Conservation (phyloP, 92 coral and sea anemone genomes). For the Zoanthus sociatus region DNA sequence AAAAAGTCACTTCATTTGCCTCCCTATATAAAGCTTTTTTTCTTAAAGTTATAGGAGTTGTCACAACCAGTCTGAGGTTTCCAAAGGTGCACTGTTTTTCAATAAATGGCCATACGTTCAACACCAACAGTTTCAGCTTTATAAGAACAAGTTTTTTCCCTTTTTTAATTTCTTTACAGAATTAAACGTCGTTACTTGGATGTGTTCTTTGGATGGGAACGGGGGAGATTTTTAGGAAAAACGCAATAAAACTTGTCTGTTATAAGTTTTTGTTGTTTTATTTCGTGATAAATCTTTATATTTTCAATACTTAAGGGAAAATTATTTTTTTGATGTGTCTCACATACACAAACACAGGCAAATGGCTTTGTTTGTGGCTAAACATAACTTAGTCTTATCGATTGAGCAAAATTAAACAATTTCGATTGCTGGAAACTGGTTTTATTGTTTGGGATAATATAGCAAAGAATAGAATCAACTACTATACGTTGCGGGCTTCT, state of each 20-base stretch:
- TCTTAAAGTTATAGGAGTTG: not conserved
- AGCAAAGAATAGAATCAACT: constrained; percentile 11
- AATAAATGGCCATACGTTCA: not conserved
- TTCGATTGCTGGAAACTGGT: constrained; percentile 35
- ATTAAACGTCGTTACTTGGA: not conserved
- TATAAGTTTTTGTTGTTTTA: not conserved
- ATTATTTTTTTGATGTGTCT: not conserved
- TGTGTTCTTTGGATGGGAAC: not conserved
- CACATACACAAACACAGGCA: constrained; percentile 21
- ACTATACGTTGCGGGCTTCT: not conserved
- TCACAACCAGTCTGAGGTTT: constrained; percentile 19
- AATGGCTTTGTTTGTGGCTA: constrained; percentile 49
- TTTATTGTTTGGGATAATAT: constrained; percentile 18
- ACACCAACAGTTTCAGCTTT: not conserved
- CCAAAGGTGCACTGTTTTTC: constrained; percentile 27
- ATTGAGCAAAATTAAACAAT: constrained; percentile 47
- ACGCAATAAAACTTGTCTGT: not conserved
- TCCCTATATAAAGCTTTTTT: constrained; percentile 11
- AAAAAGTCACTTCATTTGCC: constrained; percentile 6
- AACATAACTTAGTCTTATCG: constrained; percentile 42
- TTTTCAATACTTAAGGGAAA: not conserved
- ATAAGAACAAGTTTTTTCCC: not conserved
- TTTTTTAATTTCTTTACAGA: not conserved
- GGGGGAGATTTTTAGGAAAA: not conserved
- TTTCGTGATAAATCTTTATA: not conserved